phyloP scores from a whole-genome alignment of 1,140 invertebrate species.

The Trissolcus basalis region DNA sequence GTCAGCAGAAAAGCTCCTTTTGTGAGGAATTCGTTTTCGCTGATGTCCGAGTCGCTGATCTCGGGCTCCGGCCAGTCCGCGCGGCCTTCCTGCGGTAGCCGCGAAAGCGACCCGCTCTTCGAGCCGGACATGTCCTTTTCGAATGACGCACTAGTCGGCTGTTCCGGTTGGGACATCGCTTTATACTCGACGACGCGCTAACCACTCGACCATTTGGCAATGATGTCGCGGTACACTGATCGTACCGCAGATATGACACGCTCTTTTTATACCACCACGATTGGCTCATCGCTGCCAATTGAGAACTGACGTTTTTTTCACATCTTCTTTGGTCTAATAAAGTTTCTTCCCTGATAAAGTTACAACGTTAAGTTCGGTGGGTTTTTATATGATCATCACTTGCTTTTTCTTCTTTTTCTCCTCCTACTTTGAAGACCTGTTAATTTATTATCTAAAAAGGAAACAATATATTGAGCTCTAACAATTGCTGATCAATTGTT shows the following conservation, averaged over 20 bases:
- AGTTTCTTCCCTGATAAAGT: background rate
- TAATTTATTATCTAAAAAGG: no score
- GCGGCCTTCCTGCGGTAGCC: constrained; percentile 66
- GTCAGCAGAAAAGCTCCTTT: constrained; percentile 87
- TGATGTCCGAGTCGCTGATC: constrained; percentile 68
- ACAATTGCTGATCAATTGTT: no score
- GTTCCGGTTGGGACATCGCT: constrained; percentile 68
- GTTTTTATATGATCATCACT: no score
- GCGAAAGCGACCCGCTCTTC: constrained; percentile 67
- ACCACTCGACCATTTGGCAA: constrained; percentile 55
- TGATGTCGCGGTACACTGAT: constrained; percentile 66
- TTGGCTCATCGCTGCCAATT: constrained; percentile 31
- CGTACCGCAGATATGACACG: constrained; percentile 54
- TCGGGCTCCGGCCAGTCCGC: constrained; percentile 69
- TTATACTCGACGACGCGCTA: constrained; percentile 63
- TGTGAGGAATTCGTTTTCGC: constrained; percentile 74
- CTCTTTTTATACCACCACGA: constrained; percentile 67
- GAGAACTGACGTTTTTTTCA: background rate
- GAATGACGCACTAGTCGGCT: constrained; percentile 63
- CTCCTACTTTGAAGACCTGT: no score
- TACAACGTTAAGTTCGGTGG: no score
- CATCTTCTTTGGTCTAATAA: background rate
- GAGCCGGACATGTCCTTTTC: constrained; percentile 71
- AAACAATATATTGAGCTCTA: no score
- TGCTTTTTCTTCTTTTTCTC: no score